A percentile compares a stretch with the other conserved stretches of the same genome.
Evolutionary conservation across 2,888 invertebrate genomes (phyloP).

Genomic region (Amphipyra tragopoginis): DNA sequence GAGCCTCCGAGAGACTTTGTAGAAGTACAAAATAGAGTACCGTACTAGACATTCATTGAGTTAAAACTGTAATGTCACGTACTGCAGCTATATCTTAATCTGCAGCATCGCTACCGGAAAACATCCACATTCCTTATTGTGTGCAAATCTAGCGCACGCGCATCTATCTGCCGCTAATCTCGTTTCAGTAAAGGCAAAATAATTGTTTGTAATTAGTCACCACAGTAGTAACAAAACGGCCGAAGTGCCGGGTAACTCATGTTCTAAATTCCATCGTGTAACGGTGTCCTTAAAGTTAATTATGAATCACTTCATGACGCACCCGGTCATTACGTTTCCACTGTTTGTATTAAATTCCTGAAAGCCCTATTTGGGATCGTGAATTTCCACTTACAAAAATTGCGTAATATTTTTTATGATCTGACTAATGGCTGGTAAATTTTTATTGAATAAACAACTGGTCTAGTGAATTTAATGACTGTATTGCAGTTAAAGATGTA

Average conservation of each 20-base stretch:
- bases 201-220: constrained; percentile 52
- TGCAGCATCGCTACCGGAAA: constrained; percentile 31
- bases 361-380: constrained; percentile 44
- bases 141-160: constrained; percentile 50
- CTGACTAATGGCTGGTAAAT: constrained; percentile 28
- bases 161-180: constrained; percentile 51
- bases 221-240: constrained; percentile 23
- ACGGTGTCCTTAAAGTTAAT: constrained; percentile 26
- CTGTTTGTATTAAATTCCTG: constrained; percentile 43
- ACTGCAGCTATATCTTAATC: constrained; percentile 36
- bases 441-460: constrained; percentile 17
- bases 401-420: constrained; percentile 51
- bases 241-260: constrained; percentile 18
- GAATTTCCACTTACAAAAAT: constrained; percentile 48
- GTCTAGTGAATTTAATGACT: constrained; percentile 10
- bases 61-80: constrained; percentile 21
- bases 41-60: background rate
- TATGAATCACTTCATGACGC: constrained; percentile 41
- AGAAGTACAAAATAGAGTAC: no score
- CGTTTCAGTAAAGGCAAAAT: constrained; percentile 54
- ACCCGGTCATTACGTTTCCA: constrained; percentile 41
- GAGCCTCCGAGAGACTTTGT: no score
- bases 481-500: background rate
- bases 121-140: constrained; percentile 47
- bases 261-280: constrained; percentile 21